phyloP scores from a whole-genome alignment of 2,113 vertebrate genomes.

The Cavia aperea region DNA sequence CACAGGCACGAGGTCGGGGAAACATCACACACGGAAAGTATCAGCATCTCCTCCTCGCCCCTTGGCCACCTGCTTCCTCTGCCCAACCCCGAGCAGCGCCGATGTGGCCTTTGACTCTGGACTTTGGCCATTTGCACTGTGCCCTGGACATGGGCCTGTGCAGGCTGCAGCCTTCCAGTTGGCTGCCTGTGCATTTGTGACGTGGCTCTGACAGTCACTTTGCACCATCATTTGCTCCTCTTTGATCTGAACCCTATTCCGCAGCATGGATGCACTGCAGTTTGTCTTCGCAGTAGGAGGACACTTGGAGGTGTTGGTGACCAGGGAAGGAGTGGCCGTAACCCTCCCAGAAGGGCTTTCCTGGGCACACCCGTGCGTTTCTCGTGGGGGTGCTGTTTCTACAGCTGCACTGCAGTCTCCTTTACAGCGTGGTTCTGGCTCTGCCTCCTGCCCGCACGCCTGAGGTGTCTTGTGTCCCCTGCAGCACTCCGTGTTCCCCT shows the following conservation, averaged over 20 bases:
- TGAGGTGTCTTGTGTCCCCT: neutral
- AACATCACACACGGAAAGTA: rapidly evolving
- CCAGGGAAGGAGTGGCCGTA: neutral
- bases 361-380: neutral
- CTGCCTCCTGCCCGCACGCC: no score
- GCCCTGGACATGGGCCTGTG: rapidly evolving
- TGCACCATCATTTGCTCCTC: rapidly evolving
- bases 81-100: rapidly evolving
- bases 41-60: rapidly evolving
- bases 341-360: neutral
- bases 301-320: no score
- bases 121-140: neutral
- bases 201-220: rapidly evolving
- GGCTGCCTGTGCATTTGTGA: neutral
- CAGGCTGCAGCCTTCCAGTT: rapidly evolving
- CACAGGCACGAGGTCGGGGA: rapidly evolving
- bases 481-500: no score
- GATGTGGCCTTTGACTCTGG: neutral
- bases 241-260: neutral
- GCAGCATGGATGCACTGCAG: rapidly evolving
- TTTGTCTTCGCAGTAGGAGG: neutral
- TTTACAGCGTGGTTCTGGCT: neutral
- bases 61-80: neutral
- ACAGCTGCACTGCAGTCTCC: no score
- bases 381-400: neutral